Conservation (phyloP, 1,140 invertebrate species). For the Mizuhopecten yessoensis region DNA sequence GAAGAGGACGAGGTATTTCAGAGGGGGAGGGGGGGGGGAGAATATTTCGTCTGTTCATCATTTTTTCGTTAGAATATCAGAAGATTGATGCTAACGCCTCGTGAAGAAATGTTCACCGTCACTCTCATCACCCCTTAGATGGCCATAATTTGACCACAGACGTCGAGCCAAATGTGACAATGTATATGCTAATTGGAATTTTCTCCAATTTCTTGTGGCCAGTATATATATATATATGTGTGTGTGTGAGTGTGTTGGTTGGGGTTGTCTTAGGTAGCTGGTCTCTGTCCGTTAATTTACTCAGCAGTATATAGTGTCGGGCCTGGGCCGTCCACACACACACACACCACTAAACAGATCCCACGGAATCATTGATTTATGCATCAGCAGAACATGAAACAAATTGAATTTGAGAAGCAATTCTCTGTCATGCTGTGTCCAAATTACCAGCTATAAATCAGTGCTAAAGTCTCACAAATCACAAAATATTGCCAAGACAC, state of each 20-base stretch:
- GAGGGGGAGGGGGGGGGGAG: neutral
- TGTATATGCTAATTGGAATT: conserved; percentile 39
- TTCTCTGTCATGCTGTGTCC: conserved; percentile 3
- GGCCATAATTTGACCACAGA: conserved; percentile 5
- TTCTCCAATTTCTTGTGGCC: conserved; percentile 4
- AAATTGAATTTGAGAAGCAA: conserved; percentile 39
- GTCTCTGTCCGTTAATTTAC: neutral
- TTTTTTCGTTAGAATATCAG: neutral
- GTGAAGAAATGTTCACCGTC: conserved; percentile 3
- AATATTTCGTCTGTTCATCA: neutral
- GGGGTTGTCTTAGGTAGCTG: neutral
- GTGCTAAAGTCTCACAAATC: conserved; percentile 24
- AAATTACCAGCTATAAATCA: conserved; percentile 34
- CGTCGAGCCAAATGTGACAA: conserved; percentile 26
- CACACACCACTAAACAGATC: conserved; percentile 6
- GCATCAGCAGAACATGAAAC: conserved; percentile 26
- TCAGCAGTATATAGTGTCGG: neutral
- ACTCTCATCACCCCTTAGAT: neutral
- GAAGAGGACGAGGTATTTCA: neutral
- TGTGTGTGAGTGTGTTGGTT: neutral
- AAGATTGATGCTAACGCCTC: neutral
- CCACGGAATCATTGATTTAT: conserved; percentile 12
- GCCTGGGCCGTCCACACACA: conserved; percentile 9
- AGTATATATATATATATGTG: neutral
- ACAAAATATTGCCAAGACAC: conserved; percentile 18